These are phyloP conservation scores for Hirudinaria manillensis DNA, from an alignment of 2,888 invertebrate genomes.

Conservation along the genomic window DNA sequence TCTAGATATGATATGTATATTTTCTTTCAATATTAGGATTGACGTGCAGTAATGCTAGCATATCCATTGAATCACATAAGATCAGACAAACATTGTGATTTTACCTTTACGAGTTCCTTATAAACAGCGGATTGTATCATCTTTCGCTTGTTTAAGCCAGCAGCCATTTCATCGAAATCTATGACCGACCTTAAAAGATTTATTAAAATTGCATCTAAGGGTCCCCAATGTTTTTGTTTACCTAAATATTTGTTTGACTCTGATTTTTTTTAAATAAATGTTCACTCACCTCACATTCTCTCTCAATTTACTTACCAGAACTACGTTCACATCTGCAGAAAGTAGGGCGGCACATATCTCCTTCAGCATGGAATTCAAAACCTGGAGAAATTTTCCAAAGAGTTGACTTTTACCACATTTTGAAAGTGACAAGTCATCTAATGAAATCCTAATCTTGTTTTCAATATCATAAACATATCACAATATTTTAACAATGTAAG, in stretches of 20 bases:
- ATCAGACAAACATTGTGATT: too few species aligned
- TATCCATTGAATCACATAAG: too few species aligned
- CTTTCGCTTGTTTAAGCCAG: conserved; percentile 88
- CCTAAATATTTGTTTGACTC: not conserved
- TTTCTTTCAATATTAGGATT: too few species aligned
- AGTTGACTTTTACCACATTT: not conserved
- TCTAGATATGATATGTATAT: too few species aligned
- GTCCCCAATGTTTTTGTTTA: not conserved
- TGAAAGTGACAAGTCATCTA: not conserved
- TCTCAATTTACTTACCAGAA: conserved; percentile 84
- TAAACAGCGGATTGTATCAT: conserved; percentile 98
- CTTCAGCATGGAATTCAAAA: conserved; percentile 96
- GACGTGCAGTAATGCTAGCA: too few species aligned
- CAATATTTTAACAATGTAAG: too few species aligned
- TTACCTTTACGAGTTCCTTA: conserved; percentile 89
- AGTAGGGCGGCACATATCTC: conserved; percentile 93
- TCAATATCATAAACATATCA: not conserved
- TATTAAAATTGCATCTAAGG: not conserved
- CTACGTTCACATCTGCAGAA: conserved; percentile 92
- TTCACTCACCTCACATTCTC: conserved; percentile 77
- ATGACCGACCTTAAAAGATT: conserved; percentile 68
- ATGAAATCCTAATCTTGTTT: not conserved
- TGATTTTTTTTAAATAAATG: not conserved
- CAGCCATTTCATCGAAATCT: conserved; percentile 98
- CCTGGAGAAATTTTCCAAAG: conserved; percentile 58